Percentiles rank a stretch among this genome's conserved stretches.
These are phyloP conservation scores for Herpetotheres cachinnans DNA, from an alignment of 2,113 vertebrate genomes.

Conservation along the genomic window DNA sequence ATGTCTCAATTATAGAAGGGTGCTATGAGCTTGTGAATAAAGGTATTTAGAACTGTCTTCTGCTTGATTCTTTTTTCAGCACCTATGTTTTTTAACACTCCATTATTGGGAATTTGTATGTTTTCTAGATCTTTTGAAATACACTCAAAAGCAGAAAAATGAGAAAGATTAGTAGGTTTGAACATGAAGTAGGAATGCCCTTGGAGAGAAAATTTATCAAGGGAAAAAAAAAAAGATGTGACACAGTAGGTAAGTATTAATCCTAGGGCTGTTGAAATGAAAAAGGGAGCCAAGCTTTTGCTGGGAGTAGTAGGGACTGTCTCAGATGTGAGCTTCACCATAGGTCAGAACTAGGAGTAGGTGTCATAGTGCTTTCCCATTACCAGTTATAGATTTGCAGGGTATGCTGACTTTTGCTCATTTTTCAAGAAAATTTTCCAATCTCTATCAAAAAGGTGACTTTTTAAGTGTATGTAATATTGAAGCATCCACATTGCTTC, in stretches of 20 bases:
- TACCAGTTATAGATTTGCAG: not conserved
- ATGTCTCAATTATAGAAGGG: not conserved
- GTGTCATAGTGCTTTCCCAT: rapidly evolving
- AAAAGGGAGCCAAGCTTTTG: not conserved
- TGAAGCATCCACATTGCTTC: not conserved
- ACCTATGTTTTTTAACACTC: not conserved
- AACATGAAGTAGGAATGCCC: not conserved
- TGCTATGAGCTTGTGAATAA: not conserved
- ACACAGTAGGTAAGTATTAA: not conserved
- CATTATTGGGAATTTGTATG: not conserved
- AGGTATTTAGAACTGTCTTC: not conserved
- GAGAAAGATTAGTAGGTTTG: not conserved
- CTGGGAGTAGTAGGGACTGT: not conserved
- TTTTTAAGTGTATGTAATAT: not conserved
- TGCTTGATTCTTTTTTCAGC: not conserved
- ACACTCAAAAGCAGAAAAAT: not conserved
- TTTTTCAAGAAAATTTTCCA: not conserved
- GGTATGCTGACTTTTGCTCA: not conserved
- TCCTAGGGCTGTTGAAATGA: not conserved
- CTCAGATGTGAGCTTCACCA: not conserved
- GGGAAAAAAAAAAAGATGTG: not conserved
- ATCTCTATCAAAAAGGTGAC: not conserved
- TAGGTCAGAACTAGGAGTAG: not conserved
- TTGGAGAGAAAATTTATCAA: not conserved
- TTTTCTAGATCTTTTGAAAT: not conserved